phyloP scores from a whole-genome alignment of 1,140 invertebrate genomes.

The Drosophila lini region DNA sequence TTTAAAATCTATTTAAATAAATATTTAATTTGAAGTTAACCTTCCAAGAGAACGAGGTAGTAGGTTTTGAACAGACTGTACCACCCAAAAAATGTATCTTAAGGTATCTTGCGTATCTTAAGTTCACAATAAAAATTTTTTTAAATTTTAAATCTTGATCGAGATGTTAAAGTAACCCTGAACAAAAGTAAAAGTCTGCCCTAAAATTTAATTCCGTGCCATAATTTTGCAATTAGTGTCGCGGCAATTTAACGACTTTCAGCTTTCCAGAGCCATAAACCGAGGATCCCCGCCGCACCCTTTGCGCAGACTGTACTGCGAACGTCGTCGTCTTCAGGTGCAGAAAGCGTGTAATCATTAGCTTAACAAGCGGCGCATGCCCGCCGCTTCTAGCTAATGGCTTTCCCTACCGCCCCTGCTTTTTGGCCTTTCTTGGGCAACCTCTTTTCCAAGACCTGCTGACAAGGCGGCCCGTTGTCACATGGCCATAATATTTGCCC shows the following conservation, averaged over 20 bases:
- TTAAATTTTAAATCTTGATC: neutral
- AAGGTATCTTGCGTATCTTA: neutral
- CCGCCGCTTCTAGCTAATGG: conserved; percentile 25
- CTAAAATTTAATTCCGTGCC: neutral
- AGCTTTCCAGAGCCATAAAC: conserved; percentile 36
- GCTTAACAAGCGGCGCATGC: conserved; percentile 67
- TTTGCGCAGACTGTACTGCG: conserved; percentile 39
- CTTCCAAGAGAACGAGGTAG: neutral
- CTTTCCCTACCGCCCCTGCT: conserved; percentile 20
- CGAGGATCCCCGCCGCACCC: conserved; percentile 11
- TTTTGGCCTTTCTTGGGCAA: conserved; percentile 29
- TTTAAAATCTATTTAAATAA: conserved; percentile 28
- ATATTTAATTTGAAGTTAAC: conserved; percentile 13
- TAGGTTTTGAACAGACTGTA: neutral
- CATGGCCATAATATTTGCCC: conserved; percentile 66
- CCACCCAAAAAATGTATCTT: neutral
- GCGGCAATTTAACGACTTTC: conserved; percentile 30
- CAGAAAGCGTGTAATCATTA: conserved; percentile 77
- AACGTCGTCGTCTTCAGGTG: conserved; percentile 31
- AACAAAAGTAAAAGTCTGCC: conserved; percentile 34
- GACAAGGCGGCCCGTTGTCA: conserved; percentile 57
- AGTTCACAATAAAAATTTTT: neutral
- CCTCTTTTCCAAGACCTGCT: conserved; percentile 42
- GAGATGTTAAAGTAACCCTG: neutral
- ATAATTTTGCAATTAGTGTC: conserved; percentile 26